phyloP scores from a whole-genome alignment of 2,888 invertebrate species.

The Dryadula phaetusa region DNA sequence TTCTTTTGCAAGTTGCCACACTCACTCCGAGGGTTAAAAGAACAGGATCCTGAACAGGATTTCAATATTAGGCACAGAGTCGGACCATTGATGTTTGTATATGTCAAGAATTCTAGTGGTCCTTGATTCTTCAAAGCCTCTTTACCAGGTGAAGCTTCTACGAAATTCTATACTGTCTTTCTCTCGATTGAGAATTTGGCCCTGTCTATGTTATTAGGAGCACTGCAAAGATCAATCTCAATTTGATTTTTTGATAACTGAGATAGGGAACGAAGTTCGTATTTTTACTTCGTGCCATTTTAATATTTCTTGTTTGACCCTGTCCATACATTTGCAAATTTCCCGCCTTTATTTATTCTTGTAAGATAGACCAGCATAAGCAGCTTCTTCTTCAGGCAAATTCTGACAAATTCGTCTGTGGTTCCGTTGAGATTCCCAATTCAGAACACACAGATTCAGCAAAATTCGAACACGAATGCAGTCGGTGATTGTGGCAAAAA shows the following conservation, averaged over 20 bases:
- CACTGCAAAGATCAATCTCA: constrained; percentile 3
- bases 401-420: constrained; percentile 2
- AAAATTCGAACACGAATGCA: neutral
- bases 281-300: neutral
- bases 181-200: neutral
- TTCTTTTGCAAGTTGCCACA: neutral
- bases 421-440: neutral
- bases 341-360: constrained; percentile 1
- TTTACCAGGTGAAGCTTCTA: neutral
- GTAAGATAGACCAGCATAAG: neutral
- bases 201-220: neutral
- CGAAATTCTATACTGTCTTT: neutral
- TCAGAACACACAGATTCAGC: constrained; percentile 1
- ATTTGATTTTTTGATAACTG: neutral
- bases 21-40: neutral
- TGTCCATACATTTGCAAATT: neutral
- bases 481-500: neutral
- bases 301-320: neutral
- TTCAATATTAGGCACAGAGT: neutral
- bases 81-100: neutral
- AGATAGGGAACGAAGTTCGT: neutral
- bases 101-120: constrained; percentile 6
- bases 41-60: constrained; percentile 6
- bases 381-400: neutral
- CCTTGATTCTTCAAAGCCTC: neutral